These are phyloP conservation scores for Actinia tenebrosa DNA, from an alignment of 64 coral and sea anemone genomes.

Conservation along the genomic window DNA sequence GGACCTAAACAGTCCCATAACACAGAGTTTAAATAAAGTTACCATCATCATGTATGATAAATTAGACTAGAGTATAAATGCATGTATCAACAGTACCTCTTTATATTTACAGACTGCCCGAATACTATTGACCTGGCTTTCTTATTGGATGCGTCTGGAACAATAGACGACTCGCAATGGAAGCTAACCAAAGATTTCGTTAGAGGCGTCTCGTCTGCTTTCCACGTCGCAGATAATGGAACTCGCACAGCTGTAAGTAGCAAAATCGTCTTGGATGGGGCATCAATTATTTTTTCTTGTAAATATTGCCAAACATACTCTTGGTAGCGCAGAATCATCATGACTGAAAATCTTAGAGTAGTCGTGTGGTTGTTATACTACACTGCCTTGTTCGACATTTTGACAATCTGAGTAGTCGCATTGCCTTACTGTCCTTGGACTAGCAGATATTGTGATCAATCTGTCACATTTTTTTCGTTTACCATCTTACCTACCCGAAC, in stretches of 20 bases:
- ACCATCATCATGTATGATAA: too few species aligned
- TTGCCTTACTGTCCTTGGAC: too few species aligned
- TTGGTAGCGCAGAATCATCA: neutral
- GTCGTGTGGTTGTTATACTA: too few species aligned
- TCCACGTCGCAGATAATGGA: conserved; percentile 59
- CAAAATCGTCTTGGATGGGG: neutral
- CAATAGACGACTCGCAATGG: conserved; percentile 87
- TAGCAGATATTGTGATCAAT: too few species aligned
- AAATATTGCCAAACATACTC: too few species aligned
- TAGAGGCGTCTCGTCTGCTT: conserved; percentile 66
- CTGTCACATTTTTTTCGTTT: neutral
- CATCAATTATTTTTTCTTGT: too few species aligned
- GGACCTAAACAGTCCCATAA: too few species aligned
- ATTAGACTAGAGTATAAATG: too few species aligned
- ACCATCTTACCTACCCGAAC: neutral
- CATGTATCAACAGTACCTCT: neutral
- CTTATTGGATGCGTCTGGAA: conserved; percentile 82
- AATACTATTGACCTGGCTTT: conserved; percentile 84
- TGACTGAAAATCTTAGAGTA: neutral
- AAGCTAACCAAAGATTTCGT: conserved; percentile 91
- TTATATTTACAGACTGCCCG: conserved; percentile 58
- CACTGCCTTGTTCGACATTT: too few species aligned
- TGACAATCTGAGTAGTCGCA: too few species aligned
- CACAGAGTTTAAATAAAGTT: too few species aligned
- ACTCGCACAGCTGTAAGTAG: conserved; percentile 52